Conservation (phyloP, 1,140 invertebrate species). For the Anagrus nilaparvatae region DNA sequence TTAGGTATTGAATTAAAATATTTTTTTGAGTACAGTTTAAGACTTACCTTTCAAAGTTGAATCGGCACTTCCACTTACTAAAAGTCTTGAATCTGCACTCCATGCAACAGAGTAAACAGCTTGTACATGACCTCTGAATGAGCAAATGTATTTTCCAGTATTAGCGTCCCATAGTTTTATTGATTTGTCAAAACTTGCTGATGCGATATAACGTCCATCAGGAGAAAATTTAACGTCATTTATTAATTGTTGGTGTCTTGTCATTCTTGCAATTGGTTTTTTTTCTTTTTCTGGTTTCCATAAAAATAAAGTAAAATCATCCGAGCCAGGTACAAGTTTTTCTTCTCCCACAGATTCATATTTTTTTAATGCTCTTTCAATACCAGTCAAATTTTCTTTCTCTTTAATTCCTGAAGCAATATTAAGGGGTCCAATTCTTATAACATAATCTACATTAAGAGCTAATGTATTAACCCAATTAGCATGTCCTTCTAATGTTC, state of each 20-base stretch:
- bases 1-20: neutral
- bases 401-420: constrained; percentile 44
- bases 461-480: constrained; percentile 99
- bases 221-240: constrained; percentile 98
- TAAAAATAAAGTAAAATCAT: constrained; percentile 96
- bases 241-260: constrained; percentile 93
- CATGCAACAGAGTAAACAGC: constrained; percentile 94
- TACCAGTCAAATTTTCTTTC: constrained; percentile 13
- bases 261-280: constrained; percentile 80
- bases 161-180: constrained; percentile 92
- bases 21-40: constrained; percentile 3
- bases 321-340: constrained; percentile 89
- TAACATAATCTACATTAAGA: constrained; percentile 91
- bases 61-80: constrained; percentile 94
- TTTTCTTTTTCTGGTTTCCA: constrained; percentile 91
- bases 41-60: constrained; percentile 86
- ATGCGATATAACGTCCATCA: constrained; percentile 85
- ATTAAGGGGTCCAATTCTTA: constrained; percentile 83
- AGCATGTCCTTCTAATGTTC: constrained; percentile 89
- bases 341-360: constrained; percentile 69
- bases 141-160: constrained; percentile 81
- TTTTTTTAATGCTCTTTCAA: constrained; percentile 38
- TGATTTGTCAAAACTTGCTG: constrained; percentile 98
- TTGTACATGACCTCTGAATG: constrained; percentile 91
- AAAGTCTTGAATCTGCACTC: constrained; percentile 91